Evolutionary conservation across 2,797 vertebrate genomes (phyloP).

Genomic region (Enteromius mattozi): DNA sequence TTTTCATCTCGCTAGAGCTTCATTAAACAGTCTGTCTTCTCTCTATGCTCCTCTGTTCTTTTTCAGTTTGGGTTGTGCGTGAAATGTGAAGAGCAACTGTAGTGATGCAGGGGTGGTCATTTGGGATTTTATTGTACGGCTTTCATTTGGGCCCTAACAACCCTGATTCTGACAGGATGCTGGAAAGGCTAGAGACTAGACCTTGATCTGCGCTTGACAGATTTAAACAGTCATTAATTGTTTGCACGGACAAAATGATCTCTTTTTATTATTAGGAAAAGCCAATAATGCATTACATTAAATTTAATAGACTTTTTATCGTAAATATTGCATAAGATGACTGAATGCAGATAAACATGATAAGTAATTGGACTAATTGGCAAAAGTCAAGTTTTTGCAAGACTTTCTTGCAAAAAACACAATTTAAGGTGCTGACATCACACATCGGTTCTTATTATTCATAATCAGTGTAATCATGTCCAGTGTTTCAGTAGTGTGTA

Average conservation of each 20-base stretch:
- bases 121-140: background rate
- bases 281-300: background rate
- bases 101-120: background rate
- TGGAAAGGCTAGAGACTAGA: conserved; percentile 2
- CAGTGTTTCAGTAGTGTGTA: background rate
- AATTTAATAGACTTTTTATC: background rate
- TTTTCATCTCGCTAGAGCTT: conserved; percentile 77
- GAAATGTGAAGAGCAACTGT: background rate
- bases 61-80: background rate
- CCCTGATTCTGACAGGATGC: background rate
- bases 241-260: background rate
- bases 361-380: background rate
- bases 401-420: background rate
- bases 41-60: conserved; percentile 55
- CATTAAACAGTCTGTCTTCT: conserved; percentile 66
- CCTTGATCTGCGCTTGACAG: background rate
- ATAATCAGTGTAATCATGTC: background rate
- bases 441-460: background rate
- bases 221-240: conserved; percentile 12
- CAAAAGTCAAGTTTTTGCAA: background rate
- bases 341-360: background rate
- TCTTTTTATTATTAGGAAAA: background rate
- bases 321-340: background rate
- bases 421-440: background rate
- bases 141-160: background rate